Percentiles rank a stretch among this genome's conserved stretches.
Evolutionary conservation across 2,797 vertebrate species (phyloP).

Genomic region (Tympanoctomys barrerae): DNA sequence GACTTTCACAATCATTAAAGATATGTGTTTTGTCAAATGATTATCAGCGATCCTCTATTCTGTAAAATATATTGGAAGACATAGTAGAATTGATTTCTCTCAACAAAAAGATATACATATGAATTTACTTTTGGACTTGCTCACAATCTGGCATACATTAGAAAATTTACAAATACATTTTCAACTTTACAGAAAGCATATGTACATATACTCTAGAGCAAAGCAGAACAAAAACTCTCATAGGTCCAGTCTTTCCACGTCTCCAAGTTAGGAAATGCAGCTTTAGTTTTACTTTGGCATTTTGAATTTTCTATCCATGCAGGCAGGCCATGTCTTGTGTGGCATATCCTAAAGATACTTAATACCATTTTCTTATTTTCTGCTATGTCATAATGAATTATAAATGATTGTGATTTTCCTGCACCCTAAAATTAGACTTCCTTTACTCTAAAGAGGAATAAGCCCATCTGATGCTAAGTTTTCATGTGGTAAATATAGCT

Average conservation of each 20-base stretch:
- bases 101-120: background rate
- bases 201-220: background rate
- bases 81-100: background rate
- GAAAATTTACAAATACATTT: background rate
- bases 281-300: conserved; percentile 49
- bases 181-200: background rate
- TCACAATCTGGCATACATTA: background rate
- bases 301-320: conserved; percentile 15
- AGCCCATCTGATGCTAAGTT: conserved; percentile 40
- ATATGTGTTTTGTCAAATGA: background rate
- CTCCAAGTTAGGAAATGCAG: background rate
- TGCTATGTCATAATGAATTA: conserved; percentile 50
- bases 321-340: background rate
- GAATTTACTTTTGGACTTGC: background rate
- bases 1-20: background rate
- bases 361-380: conserved; percentile 52
- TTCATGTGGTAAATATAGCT: conserved; percentile 47
- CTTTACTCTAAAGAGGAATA: conserved; percentile 16
- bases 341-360: background rate
- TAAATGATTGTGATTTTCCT: conserved; percentile 52
- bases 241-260: background rate
- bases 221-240: background rate
- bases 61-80: background rate
- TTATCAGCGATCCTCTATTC: background rate
- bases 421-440: conserved; percentile 49